phyloP scores from a whole-genome alignment of 2,888 invertebrate species.

The Lepidocyrtinus sp. region DNA sequence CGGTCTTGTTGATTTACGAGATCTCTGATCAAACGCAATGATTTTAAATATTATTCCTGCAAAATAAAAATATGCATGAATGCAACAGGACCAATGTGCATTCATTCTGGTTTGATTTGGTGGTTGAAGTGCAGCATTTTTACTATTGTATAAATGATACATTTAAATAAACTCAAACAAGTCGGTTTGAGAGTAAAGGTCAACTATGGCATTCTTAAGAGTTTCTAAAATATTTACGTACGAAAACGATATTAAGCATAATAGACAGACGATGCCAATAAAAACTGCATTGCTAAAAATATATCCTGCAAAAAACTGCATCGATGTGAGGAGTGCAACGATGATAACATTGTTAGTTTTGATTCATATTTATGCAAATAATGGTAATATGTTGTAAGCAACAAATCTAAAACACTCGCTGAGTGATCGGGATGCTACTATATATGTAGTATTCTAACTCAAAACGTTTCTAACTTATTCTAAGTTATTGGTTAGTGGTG shows the following conservation, averaged over 20 bases:
- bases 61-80: conserved; percentile 31
- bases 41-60: conserved; percentile 26
- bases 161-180: too few species aligned
- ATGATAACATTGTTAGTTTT: background rate
- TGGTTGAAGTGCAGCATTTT: background rate
- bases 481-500: too few species aligned
- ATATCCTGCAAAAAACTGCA: conserved; percentile 4
- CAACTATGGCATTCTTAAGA: background rate
- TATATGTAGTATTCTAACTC: too few species aligned
- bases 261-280: conserved; percentile 1
- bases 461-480: too few species aligned
- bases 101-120: background rate
- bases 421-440: too few species aligned
- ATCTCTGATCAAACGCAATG: conserved; percentile 47
- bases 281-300: conserved; percentile 2
- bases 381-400: too few species aligned
- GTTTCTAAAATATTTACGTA: background rate
- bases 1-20: conserved; percentile 49
- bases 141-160: conserved; percentile 9
- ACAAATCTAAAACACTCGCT: too few species aligned
- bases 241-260: background rate
- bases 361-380: conserved; percentile 13
- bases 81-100: conserved; percentile 34
- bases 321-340: background rate
- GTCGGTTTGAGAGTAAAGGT: too few species aligned